phyloP scores from a whole-genome alignment of 2,888 invertebrate genomes.

The Xylota segnis region DNA sequence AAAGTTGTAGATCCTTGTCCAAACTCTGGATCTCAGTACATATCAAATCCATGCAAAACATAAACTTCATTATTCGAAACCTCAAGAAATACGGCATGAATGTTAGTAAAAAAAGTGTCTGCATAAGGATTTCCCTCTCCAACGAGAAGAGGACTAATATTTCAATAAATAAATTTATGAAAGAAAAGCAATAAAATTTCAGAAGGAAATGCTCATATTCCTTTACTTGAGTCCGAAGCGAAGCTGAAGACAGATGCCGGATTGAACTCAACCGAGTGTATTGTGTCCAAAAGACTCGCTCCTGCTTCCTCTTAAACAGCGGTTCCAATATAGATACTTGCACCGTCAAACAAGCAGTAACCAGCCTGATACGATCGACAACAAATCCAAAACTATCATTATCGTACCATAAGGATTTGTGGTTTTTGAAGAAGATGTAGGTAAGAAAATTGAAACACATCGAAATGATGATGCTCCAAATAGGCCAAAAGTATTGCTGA shows the following conservation, averaged over 20 bases:
- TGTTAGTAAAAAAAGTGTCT: not conserved
- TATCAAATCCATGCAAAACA: slow-evolving; percentile 53
- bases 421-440: not conserved
- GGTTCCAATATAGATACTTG: slow-evolving; percentile 55
- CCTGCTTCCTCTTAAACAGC: slow-evolving; percentile 34
- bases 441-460: not conserved
- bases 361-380: slow-evolving; percentile 44
- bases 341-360: slow-evolving; percentile 25
- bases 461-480: slow-evolving; percentile 36
- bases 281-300: slow-evolving; percentile 54
- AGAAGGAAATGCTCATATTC: slow-evolving; percentile 60
- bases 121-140: accelerated
- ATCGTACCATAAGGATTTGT: not conserved
- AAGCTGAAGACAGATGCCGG: slow-evolving; percentile 15
- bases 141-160: not conserved
- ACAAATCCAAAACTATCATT: slow-evolving; percentile 49
- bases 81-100: slow-evolving; percentile 24
- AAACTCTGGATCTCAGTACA: slow-evolving; percentile 39
- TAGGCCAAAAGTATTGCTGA: slow-evolving; percentile 21
- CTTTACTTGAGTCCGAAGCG: slow-evolving; percentile 43
- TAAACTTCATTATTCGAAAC: slow-evolving; percentile 50
- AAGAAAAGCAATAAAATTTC: slow-evolving; percentile 50
- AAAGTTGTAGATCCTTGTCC: slow-evolving; percentile 45
- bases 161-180: not conserved
- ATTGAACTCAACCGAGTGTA: slow-evolving; percentile 40